phyloP scores from a whole-genome alignment of 2,113 vertebrate genomes.

The Todiramphus saurophagus region DNA sequence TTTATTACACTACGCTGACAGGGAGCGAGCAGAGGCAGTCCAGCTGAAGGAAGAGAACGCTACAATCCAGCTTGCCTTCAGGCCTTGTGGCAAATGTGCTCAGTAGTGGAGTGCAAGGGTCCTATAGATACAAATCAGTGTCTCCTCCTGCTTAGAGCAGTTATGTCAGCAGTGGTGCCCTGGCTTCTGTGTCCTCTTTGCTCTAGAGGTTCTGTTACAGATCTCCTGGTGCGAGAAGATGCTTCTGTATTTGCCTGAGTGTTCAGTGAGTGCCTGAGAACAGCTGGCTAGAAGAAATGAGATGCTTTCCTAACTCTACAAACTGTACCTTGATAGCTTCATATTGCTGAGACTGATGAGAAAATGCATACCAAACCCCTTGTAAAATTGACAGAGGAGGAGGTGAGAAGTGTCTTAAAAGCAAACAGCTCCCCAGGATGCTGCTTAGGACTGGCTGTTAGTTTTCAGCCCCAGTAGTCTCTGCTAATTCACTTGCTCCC shows the following conservation, averaged over 20 bases:
- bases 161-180: not conserved
- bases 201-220: not conserved
- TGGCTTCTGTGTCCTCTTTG: not conserved
- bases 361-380: not conserved
- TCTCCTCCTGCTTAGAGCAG: not conserved
- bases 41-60: not conserved
- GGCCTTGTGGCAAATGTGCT: not conserved
- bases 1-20: not conserved
- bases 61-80: not conserved
- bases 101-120: not conserved
- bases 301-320: not conserved
- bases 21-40: not conserved
- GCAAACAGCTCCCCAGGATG: not conserved
- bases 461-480: conserved; percentile 1
- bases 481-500: not conserved
- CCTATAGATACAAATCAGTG: not conserved
- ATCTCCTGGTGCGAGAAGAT: not conserved
- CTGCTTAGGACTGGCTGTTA: not conserved
- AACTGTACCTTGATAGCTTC: not conserved
- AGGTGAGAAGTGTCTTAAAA: not conserved
- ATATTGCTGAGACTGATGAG: not conserved
- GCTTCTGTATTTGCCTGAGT: not conserved
- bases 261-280: not conserved
- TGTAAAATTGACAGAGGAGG: not conserved
- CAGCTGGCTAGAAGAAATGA: not conserved